Evolutionary conservation across 2,888 invertebrate genomes (phyloP), one percentile per base, ranked within the genome.

Genomic region (Parasteatoda lunata): DNA sequence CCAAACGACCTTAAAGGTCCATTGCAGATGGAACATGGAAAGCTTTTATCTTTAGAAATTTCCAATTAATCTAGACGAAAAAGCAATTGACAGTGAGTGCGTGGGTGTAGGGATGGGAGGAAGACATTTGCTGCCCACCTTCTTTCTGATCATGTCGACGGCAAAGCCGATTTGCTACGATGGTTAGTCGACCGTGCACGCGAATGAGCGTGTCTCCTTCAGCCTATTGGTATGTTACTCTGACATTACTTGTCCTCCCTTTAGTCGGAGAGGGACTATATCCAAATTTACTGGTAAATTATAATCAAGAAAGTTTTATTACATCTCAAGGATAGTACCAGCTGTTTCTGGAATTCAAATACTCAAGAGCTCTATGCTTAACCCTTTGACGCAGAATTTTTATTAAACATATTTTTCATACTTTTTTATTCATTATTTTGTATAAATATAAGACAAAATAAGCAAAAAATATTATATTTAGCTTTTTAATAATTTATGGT

Each of bases 61-160:
- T 81, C 81, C 81, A 81, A 81, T 81, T 81, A 81, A 68, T 75
- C 68, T 75, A 66, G 81, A 13, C 68, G 81, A 80, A 66, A 66
- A 52, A 66, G 72, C 69, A 72, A 80, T 80, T 80, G 80, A 80
- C 65, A 66, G 66, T 66, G 51, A 49, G 48, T 71, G 72, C 48
- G 52, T 45, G 30, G 30, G 30, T 30, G 30, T 30, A 30, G 30
- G 45, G 4, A 4, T 9, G 66, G 66, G 66, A 68, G 66, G 15
- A 68, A 30, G 45, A 68, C 15, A 68, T 68, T 30, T 68, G 30
- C 66, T 68, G 13, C 45, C 45, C 5, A 59, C 7, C 59, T 30
- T 30, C 7, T 8, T 15, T 13, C 15, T 30, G 15, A 68, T 15
- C 66, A 68, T 15, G 15, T 59, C 30, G 45, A 30, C n/a, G 66